A percentile compares a stretch with the other conserved stretches of the same genome.
These are phyloP conservation scores for Xylocopa sonorina DNA, from an alignment of 1,140 invertebrate genomes.

Conservation along the genomic window DNA sequence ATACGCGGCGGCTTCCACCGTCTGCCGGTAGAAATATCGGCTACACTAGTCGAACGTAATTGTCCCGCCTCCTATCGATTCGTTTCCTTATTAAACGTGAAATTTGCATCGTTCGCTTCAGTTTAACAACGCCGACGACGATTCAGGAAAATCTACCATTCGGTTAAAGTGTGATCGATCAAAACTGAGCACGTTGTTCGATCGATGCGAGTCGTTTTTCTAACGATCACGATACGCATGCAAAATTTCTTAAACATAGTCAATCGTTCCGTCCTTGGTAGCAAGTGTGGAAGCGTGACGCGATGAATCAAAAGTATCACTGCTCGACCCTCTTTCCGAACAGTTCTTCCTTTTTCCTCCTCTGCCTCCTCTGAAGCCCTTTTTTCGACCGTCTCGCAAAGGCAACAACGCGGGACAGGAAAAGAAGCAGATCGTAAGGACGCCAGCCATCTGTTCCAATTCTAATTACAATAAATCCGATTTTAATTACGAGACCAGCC, in stretches of 20 bases:
- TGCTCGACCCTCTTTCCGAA: not conserved
- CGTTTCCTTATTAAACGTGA: not conserved
- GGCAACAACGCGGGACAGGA: not conserved
- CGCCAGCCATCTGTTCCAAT: constrained; percentile 46
- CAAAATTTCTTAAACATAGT: too few species aligned
- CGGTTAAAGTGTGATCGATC: too few species aligned
- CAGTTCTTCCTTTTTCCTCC: not conserved
- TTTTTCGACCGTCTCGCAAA: not conserved
- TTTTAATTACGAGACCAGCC: constrained; percentile 69
- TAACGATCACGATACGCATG: too few species aligned
- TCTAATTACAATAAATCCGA: constrained; percentile 74
- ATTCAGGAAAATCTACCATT: too few species aligned
- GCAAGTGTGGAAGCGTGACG: not conserved
- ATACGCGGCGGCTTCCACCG: not conserved
- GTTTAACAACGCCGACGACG: too few species aligned
- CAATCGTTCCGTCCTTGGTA: not conserved
- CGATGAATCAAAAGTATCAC: constrained; percentile 32
- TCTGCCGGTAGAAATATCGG: constrained; percentile 9
- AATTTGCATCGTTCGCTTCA: too few species aligned
- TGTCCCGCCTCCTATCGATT: not conserved
- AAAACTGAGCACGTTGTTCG: too few species aligned
- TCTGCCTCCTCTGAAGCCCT: not conserved
- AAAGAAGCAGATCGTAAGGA: not conserved
- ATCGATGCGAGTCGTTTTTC: too few species aligned
- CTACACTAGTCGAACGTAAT: not conserved